phyloP scores from a whole-genome alignment of 2,888 invertebrate genomes.

The Agapostemon virescens region DNA sequence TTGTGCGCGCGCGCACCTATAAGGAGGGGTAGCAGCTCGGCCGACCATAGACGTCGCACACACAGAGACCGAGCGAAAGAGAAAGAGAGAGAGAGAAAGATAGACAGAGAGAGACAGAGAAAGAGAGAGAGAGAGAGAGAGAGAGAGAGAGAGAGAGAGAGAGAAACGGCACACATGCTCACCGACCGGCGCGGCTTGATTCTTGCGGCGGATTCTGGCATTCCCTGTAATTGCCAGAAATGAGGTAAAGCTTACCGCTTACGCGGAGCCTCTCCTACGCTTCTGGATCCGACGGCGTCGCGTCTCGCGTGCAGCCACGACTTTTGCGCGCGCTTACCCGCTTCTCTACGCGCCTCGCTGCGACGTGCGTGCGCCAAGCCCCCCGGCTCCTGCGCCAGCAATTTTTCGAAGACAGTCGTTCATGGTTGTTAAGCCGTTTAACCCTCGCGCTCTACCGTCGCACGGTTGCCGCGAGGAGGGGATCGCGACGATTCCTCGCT shows the following conservation, averaged over 20 bases:
- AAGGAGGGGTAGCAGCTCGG: constrained; percentile 34
- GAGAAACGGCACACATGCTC: constrained; percentile 1
- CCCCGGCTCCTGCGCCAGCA: not conserved
- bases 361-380: constrained; percentile 49
- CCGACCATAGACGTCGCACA: constrained; percentile 37
- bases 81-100: too few species aligned
- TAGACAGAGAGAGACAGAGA: too few species aligned
- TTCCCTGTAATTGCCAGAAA: constrained; percentile 79
- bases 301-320: constrained; percentile 58
- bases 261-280: constrained; percentile 72
- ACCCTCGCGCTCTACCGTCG: not conserved
- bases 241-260: constrained; percentile 78
- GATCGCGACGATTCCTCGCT: constrained; percentile 2
- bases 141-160: too few species aligned
- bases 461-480: not conserved
- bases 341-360: not conserved
- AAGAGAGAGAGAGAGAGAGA: too few species aligned
- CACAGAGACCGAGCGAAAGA: too few species aligned
- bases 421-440: constrained; percentile 25
- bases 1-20: constrained; percentile 11
- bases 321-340: constrained; percentile 52
- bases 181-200: constrained; percentile 73
- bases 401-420: constrained; percentile 39
- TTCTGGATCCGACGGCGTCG: constrained; percentile 55
- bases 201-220: constrained; percentile 79